These are phyloP conservation scores for Drosophila nebulosa DNA, from an alignment of 1,140 invertebrate genomes.

Conservation along the genomic window DNA sequence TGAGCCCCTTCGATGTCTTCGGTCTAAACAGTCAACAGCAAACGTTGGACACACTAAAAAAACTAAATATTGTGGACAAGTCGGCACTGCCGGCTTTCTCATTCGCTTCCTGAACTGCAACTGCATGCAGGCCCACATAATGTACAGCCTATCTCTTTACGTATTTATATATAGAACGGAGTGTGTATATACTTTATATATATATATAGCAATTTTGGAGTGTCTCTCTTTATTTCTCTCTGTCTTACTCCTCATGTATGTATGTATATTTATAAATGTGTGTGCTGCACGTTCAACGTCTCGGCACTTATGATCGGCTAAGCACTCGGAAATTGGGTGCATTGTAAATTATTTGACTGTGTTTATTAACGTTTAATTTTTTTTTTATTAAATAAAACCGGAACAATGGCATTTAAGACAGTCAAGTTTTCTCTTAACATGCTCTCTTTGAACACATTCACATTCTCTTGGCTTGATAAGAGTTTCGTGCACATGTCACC, in stretches of 20 bases:
- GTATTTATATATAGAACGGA: background rate
- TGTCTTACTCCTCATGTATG: background rate
- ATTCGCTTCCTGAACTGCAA: slow-evolving; percentile 44
- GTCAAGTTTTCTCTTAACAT: background rate
- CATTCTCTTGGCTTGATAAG: slow-evolving; percentile 20
- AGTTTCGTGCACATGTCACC: background rate
- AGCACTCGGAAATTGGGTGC: background rate
- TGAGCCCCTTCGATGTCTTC: slow-evolving; percentile 83
- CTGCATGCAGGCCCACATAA: background rate
- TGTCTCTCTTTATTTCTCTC: background rate
- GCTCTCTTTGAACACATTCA: background rate
- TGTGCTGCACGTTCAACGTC: slow-evolving; percentile 2
- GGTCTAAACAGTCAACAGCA: slow-evolving; percentile 82
- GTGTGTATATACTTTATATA: slow-evolving; percentile 25
- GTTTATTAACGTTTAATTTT: slow-evolving; percentile 2
- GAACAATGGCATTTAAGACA: background rate
- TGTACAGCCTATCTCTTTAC: background rate
- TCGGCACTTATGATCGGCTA: slow-evolving; percentile 17
- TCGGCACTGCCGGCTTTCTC: slow-evolving; percentile 47
- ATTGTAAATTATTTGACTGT: slow-evolving; percentile 31
- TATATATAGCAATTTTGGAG: too few species aligned
- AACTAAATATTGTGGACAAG: slow-evolving; percentile 56
- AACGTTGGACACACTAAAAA: slow-evolving; percentile 80
- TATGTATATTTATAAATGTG: background rate
- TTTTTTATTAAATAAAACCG: slow-evolving; percentile 14